Evolutionary conservation across 2,113 vertebrate genomes (phyloP), one percentile per base, ranked within the genome.

Genomic region (rat (Rattus norvegicus)): DNA sequence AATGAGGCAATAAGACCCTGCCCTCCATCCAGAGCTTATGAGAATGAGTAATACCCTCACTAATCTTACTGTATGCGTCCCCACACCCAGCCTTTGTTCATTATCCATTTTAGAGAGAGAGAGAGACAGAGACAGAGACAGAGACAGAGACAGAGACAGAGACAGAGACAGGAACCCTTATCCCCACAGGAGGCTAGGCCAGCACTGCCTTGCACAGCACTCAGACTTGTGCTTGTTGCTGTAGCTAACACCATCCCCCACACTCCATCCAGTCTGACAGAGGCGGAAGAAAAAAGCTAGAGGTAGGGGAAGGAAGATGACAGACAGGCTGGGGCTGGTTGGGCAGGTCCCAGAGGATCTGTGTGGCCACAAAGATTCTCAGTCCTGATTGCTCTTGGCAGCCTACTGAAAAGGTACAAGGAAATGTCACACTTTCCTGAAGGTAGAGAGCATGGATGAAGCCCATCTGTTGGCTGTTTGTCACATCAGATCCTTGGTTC

Each of bases 131-230:
- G 63, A 26, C 26, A 67, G 65, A 28, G 33, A 72, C 16, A n/a
- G 33, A 70, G 69, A 36, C 14, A 70, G 69, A 36, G 65, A 30
- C 28, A 69, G 20, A 22, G 59, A 4, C 8, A 59, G 56, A 59
- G 56, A 59, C 8, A 59, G 56, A 59, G 56, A 59, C 2, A 59
- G 56, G 14, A 13, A 6, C 59, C 1, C 2, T 8, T 20, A 65
- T 5, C 1, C 11, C 9, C 13, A 0, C 30, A 30, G 6, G 2
- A 16, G 63, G 19, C 26, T 54, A 65, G 26, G 30, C 1, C 8
- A 0, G 47, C 0, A 8, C 20, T 5, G 13, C 17, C 13, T 43
- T 56, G 33, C 0, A 4, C n/a, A 43, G n/a, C 4, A 0, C 72
- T 47, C 56, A 49, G 81, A 0, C 2, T 19, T 61, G 26, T 1